Conservation (phyloP, 2,113 vertebrate species). For the Triplophysa siluroides region DNA sequence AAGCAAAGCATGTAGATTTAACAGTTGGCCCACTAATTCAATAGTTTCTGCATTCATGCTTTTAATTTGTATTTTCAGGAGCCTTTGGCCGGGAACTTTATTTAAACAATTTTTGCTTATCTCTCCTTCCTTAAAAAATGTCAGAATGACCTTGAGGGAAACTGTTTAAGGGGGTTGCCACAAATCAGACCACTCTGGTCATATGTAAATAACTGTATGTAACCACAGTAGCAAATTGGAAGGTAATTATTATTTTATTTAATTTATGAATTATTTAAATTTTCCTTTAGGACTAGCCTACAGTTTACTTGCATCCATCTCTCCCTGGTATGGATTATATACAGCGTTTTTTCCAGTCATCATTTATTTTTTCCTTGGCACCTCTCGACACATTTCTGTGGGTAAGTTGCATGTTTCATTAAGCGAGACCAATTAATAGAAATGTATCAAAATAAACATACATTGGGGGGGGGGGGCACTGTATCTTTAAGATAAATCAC, state of each 20-base stretch:
- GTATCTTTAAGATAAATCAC: no score
- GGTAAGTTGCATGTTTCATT: slow-evolving; percentile 74
- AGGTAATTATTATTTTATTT: not conserved
- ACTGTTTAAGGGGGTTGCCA: no score
- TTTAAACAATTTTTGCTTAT: not conserved
- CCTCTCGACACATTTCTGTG: slow-evolving; percentile 91
- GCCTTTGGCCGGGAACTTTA: not conserved
- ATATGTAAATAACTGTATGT: not conserved
- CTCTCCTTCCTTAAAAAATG: not conserved
- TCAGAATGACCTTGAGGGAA: not conserved
- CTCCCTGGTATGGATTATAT: slow-evolving; percentile 87
- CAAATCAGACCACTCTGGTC: not conserved
- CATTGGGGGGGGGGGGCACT: no score
- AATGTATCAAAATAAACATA: no score
- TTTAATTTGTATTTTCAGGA: not conserved
- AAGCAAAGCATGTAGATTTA: not conserved
- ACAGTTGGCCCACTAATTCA: not conserved
- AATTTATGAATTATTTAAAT: not conserved
- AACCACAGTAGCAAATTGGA: not conserved
- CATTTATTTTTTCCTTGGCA: slow-evolving; percentile 90
- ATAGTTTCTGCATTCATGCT: not conserved
- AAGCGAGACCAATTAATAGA: not conserved
- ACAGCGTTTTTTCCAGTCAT: slow-evolving; percentile 89
- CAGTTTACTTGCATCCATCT: slow-evolving; percentile 85
- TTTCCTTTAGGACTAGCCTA: slow-evolving; percentile 84